phyloP scores from a whole-genome alignment of 1,140 invertebrate genomes.

The Rhyzopertha dominica region DNA sequence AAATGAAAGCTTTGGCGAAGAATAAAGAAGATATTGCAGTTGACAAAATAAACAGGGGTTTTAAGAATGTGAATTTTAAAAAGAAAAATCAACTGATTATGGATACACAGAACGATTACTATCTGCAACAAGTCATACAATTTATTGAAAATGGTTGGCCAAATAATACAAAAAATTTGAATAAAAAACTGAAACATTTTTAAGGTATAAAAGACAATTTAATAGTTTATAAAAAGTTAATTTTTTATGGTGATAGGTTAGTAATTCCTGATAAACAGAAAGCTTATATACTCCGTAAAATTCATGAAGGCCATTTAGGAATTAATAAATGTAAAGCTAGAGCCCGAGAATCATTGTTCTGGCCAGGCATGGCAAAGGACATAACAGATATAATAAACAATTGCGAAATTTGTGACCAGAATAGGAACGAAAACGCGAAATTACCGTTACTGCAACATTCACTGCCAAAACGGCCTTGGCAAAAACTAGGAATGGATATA shows the following conservation, averaged over 20 bases:
- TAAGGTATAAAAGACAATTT: not conserved
- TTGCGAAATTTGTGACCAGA: conserved; percentile 21
- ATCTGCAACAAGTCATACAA: not conserved
- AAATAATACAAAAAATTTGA: not conserved
- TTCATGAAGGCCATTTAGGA: conserved; percentile 41
- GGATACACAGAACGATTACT: not conserved
- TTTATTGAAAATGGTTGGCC: not conserved
- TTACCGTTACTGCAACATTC: no score
- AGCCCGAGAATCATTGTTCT: conserved; percentile 40
- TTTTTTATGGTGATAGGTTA: conserved; percentile 1
- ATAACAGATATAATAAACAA: conserved; percentile 25
- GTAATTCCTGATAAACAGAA: not conserved
- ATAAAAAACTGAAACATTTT: not conserved
- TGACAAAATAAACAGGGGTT: not conserved
- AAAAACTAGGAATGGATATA: conserved; percentile 22
- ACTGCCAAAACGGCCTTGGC: no score
- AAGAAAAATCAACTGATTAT: not conserved
- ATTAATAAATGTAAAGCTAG: conserved; percentile 36
- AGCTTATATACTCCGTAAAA: conserved; percentile 21
- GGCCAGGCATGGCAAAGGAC: conserved; percentile 35
- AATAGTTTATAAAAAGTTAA: not conserved
- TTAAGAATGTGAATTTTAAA: not conserved
- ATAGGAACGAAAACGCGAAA: no score
- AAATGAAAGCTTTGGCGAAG: conserved; percentile 15
- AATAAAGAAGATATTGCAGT: conserved; percentile 9